Percentiles rank a stretch among this genome's conserved stretches.
Evolutionary conservation across 2,113 vertebrate genomes (phyloP).

Genomic region (Himantopus leucocephalus): DNA sequence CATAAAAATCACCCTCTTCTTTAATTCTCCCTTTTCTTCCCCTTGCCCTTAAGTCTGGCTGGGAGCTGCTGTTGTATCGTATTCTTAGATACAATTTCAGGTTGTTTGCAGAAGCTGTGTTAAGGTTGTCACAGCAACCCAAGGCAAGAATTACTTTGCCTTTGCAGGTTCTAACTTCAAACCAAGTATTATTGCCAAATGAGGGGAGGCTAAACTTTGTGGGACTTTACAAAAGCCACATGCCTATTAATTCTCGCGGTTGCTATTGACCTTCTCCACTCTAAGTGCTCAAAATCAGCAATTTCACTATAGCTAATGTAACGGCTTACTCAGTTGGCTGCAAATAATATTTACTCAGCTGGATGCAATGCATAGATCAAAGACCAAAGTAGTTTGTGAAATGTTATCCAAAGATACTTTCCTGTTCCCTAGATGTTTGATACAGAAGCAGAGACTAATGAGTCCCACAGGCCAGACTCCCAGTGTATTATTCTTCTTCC

Average conservation of each 20-base stretch:
- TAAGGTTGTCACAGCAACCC: conserved; percentile 62
- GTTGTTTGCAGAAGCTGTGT: background rate
- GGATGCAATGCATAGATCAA: conserved; percentile 6
- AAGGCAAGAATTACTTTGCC: conserved; percentile 22
- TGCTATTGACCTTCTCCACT: background rate
- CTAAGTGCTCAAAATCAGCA: background rate
- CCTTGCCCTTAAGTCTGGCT: background rate
- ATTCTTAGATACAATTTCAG: background rate
- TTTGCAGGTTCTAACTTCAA: conserved; percentile 1
- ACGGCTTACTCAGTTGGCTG: background rate
- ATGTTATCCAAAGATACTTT: conserved; percentile 10
- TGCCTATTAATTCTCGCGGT: background rate
- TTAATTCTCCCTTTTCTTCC: background rate
- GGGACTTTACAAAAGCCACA: background rate
- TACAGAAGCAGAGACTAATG: conserved; percentile 33
- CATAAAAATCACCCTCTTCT: background rate
- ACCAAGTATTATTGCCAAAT: background rate
- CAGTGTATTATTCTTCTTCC: background rate
- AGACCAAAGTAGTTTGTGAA: background rate
- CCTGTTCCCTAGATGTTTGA: background rate
- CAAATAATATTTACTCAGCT: conserved; percentile 36
- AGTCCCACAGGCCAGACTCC: background rate
- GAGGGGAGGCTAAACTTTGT: conserved; percentile 6
- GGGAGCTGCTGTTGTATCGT: background rate
- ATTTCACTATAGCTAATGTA: background rate